Evolutionary conservation across 2,888 invertebrate species (phyloP).

Genomic region (Drosophila borborema): DNA sequence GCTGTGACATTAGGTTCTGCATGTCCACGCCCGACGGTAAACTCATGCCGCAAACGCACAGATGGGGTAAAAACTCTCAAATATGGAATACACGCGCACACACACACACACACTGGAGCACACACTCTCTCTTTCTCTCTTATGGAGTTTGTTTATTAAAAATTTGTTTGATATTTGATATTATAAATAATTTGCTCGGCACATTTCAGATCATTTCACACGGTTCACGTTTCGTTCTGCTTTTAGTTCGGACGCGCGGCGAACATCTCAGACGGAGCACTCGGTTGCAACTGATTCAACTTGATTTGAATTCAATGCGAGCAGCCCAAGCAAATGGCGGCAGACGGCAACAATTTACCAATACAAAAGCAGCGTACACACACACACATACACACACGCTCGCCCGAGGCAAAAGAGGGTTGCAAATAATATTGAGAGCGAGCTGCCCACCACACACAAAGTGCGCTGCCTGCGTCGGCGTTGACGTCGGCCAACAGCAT

Average conservation of each 20-base stretch:
- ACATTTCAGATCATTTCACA: slow-evolving; percentile 22
- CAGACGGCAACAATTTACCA: slow-evolving; percentile 81
- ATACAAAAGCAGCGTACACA: slow-evolving; percentile 70
- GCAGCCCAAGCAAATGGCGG: slow-evolving; percentile 69
- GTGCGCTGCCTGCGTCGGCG: slow-evolving; percentile 60
- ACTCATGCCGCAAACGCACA: slow-evolving; percentile 88
- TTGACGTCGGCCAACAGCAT: slow-evolving; percentile 21
- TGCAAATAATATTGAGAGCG: slow-evolving; percentile 67
- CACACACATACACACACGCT: slow-evolving; percentile 24
- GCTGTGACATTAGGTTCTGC: slow-evolving; percentile 93
- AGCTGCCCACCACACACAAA: slow-evolving; percentile 72
- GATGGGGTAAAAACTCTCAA: not conserved
- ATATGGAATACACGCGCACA: slow-evolving; percentile 15
- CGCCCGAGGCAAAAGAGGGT: slow-evolving; percentile 67
- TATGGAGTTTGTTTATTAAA: slow-evolving; percentile 18
- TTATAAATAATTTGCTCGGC: slow-evolving; percentile 30
- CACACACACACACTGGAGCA: slow-evolving; percentile 12
- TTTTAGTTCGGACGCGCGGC: slow-evolving; percentile 52
- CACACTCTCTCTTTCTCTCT: slow-evolving; percentile 1
- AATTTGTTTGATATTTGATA: slow-evolving; percentile 23
- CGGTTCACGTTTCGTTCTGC: slow-evolving; percentile 1
- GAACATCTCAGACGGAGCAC: slow-evolving; percentile 83
- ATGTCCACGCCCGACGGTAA: slow-evolving; percentile 94
- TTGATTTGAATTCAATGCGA: slow-evolving; percentile 60
- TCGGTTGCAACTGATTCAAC: slow-evolving; percentile 85